These are phyloP conservation scores for Poeciliopsis prolifica DNA, from an alignment of 2,113 vertebrate genomes.

Conservation along the genomic window DNA sequence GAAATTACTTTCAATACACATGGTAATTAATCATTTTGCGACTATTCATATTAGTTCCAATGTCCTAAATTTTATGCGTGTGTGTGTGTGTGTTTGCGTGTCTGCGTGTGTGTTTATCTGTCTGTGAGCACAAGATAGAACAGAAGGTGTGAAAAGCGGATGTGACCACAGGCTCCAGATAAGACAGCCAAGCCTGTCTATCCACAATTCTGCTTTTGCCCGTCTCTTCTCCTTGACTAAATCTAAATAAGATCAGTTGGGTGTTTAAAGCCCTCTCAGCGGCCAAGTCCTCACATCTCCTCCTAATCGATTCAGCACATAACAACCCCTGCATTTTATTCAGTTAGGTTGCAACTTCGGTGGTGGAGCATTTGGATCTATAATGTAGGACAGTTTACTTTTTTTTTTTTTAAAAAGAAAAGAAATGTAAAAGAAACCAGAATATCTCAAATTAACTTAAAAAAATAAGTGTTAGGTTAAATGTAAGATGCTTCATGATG, in stretches of 20 bases:
- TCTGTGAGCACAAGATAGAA: slow-evolving; percentile 48
- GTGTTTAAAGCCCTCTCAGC: slow-evolving; percentile 56
- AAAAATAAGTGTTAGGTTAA: slow-evolving; percentile 42
- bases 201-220: slow-evolving; percentile 38
- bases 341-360: slow-evolving; percentile 35
- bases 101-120: slow-evolving; percentile 13
- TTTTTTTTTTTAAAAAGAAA: not conserved
- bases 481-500: slow-evolving; percentile 39
- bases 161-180: slow-evolving; percentile 65
- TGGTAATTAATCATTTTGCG: slow-evolving; percentile 63
- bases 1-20: slow-evolving; percentile 45
- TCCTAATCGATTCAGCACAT: slow-evolving; percentile 51
- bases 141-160: slow-evolving; percentile 65
- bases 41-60: slow-evolving; percentile 40
- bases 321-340: slow-evolving; percentile 41
- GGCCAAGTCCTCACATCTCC: slow-evolving; percentile 37
- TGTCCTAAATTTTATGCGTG: slow-evolving; percentile 28
- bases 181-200: slow-evolving; percentile 60
- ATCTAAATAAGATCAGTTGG: slow-evolving; percentile 71
- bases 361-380: slow-evolving; percentile 19
- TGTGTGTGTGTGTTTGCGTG: not conserved
- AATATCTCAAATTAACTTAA: slow-evolving; percentile 42
- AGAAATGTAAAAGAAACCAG: not conserved
- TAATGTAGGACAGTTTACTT: slow-evolving; percentile 10
- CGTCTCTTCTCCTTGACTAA: slow-evolving; percentile 45